A percentile compares a stretch with the other conserved stretches of the same genome.
phyloP scores from a whole-genome alignment of 2,797 vertebrate species.

The Pseudomugil gertrudae region DNA sequence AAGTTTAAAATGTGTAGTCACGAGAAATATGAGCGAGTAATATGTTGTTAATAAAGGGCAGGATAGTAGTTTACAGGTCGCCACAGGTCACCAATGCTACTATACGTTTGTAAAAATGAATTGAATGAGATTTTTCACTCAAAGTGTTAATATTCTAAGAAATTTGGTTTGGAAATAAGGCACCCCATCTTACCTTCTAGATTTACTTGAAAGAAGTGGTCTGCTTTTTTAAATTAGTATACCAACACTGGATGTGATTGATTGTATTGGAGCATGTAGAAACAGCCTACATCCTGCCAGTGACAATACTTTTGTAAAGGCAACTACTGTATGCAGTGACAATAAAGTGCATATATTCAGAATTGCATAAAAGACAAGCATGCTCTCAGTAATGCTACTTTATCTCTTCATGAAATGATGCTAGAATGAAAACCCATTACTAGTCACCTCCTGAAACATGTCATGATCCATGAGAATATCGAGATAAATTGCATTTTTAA shows the following conservation, averaged over 20 bases:
- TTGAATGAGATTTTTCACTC: too few relatives aligned
- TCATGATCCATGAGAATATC: not conserved
- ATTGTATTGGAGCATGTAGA: not conserved
- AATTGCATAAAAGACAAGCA: not conserved
- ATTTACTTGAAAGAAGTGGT: too few relatives aligned
- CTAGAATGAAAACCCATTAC: not conserved
- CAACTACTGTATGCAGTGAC: not conserved
- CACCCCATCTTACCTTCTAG: too few relatives aligned
- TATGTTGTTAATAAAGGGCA: not conserved
- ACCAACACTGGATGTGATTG: not conserved
- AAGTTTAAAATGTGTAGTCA: constrained; percentile 3
- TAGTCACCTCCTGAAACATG: not conserved
- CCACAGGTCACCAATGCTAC: too few relatives aligned
- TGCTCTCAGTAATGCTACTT: not conserved
- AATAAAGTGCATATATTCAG: not conserved
- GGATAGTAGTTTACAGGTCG: too few relatives aligned
- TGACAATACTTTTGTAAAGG: not conserved
- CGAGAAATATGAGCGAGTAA: not conserved
- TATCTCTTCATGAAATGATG: not conserved
- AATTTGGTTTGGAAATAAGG: too few relatives aligned
- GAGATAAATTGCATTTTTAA: too few relatives aligned
- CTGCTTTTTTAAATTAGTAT: too few relatives aligned
- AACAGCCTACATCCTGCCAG: too few relatives aligned
- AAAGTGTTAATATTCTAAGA: too few relatives aligned
- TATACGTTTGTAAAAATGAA: too few relatives aligned